Evolutionary conservation across 2,888 invertebrate genomes (phyloP).

Genomic region (Lissonota sp.): DNA sequence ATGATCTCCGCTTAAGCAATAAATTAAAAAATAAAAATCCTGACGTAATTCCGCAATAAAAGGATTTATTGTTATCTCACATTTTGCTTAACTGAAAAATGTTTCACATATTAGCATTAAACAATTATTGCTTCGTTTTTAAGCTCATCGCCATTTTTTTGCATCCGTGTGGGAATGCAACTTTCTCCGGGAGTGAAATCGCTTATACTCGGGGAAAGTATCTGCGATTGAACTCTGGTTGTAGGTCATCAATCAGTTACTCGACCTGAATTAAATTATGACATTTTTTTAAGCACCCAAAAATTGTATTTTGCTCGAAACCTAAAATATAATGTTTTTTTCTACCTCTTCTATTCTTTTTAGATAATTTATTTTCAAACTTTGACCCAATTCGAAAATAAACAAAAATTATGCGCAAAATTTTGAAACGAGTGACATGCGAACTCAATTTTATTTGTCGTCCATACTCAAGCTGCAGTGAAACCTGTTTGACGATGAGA

Average conservation of each 20-base stretch:
- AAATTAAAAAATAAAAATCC: too few species aligned
- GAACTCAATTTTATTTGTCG: not conserved
- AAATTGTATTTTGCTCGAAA: too few species aligned
- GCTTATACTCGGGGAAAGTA: slow-evolving; percentile 61
- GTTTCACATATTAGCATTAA: too few species aligned
- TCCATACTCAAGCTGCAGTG: not conserved
- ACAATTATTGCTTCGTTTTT: too few species aligned
- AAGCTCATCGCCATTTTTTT: too few species aligned
- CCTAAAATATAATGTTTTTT: not conserved
- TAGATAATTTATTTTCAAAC: not conserved
- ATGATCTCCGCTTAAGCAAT: too few species aligned
- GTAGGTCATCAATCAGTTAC: not conserved
- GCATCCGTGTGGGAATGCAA: slow-evolving; percentile 37
- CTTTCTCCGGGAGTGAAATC: slow-evolving; percentile 77
- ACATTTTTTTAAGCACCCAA: not conserved
- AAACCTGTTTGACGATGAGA: slow-evolving; percentile 50
- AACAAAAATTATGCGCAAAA: not conserved
- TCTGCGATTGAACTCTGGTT: slow-evolving; percentile 15
- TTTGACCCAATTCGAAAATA: not conserved
- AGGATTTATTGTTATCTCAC: too few species aligned
- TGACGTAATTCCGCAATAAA: too few species aligned
- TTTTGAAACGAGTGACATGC: not conserved
- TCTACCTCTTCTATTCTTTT: not conserved
- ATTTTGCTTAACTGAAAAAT: too few species aligned
- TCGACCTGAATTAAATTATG: not conserved